Conservation (phyloP, 2,888 invertebrate genomes). For the Andrena bicolor region DNA sequence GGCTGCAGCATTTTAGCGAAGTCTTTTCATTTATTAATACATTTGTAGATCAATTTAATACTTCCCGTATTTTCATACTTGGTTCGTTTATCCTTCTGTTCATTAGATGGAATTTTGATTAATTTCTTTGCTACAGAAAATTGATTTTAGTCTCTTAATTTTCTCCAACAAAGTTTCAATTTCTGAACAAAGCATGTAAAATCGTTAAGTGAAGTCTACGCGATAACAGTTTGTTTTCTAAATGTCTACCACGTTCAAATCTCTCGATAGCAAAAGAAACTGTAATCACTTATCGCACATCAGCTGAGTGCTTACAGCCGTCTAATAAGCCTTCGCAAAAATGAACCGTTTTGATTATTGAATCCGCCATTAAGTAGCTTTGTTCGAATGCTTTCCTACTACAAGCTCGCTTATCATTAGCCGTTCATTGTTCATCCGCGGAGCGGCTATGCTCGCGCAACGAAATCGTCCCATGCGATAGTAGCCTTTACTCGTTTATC, state of each 20-base stretch:
- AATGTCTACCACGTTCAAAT: not conserved
- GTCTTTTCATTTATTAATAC: no score
- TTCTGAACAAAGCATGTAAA: not conserved
- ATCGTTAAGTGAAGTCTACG: not conserved
- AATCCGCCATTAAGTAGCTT: not conserved
- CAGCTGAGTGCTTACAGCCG: not conserved
- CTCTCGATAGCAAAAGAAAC: not conserved
- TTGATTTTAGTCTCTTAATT: not conserved
- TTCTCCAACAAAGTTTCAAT: not conserved
- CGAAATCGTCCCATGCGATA: slow-evolving; percentile 9
- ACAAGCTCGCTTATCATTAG: not conserved
- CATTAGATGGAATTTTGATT: no score
- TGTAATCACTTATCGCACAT: not conserved
- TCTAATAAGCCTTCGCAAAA: not conserved
- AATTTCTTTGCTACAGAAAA: not conserved
- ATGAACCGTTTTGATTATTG: not conserved
- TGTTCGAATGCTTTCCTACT: not conserved
- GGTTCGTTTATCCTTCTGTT: no score
- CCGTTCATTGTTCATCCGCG: not conserved
- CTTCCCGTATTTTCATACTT: no score
- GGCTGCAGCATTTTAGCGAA: no score
- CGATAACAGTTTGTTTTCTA: not conserved
- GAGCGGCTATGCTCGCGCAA: not conserved
- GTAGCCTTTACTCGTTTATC: not conserved
- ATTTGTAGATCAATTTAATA: no score